Conservation (phyloP, 2,797 vertebrate genomes). For the Sebastes matsubarae region DNA sequence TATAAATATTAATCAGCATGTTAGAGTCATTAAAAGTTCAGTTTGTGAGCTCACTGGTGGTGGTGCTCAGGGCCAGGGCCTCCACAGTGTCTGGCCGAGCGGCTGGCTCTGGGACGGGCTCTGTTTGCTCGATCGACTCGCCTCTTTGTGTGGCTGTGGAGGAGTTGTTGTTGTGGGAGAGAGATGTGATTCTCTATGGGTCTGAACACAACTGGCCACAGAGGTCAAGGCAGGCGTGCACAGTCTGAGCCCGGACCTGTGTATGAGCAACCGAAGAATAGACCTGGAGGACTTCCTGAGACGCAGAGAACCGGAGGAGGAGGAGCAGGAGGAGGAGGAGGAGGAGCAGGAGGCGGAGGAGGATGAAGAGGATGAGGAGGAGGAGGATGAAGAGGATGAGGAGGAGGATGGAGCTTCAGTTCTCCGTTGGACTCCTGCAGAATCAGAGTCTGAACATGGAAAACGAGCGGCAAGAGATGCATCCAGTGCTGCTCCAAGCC, state of each 20-base stretch:
- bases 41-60: background rate
- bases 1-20: background rate
- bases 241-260: slow-evolving; percentile 1
- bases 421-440: background rate
- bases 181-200: background rate
- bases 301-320: background rate
- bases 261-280: slow-evolving; percentile 21
- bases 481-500: slow-evolving; percentile 47
- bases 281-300: slow-evolving; percentile 20
- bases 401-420: background rate
- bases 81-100: slow-evolving; percentile 57
- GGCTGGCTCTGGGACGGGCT: slow-evolving; percentile 8
- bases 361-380: background rate
- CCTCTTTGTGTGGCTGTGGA: background rate
- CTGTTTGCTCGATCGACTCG: slow-evolving; percentile 3
- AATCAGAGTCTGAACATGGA: slow-evolving; percentile 16
- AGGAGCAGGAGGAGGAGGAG: background rate
- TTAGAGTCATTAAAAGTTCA: slow-evolving; percentile 14
- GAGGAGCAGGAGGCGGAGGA: background rate
- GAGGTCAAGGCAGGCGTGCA: background rate
- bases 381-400: background rate
- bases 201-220: background rate
- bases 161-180: background rate
- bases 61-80: slow-evolving; percentile 71
- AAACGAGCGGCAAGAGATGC: slow-evolving; percentile 32